Evolutionary conservation across 2,888 invertebrate genomes (phyloP), one percentile per base, ranked within the genome.

Genomic region (Willowsia nigromaculata): DNA sequence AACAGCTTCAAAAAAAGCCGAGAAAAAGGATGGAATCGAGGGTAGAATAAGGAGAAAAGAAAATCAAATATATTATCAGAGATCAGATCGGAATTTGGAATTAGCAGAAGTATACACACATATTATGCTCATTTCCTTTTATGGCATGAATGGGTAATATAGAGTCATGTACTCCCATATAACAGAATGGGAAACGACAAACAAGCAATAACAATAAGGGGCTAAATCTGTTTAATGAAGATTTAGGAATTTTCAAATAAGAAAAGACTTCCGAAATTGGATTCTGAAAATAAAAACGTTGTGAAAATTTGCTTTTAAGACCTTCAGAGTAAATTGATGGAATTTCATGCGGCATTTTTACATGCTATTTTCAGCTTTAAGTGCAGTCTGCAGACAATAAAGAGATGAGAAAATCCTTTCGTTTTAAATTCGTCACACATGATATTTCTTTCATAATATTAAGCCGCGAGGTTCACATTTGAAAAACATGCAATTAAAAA

Each of bases 201-300:
- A 56, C 33, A 59, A 37, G 18, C 25, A 40, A 25, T 40, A 27
- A 56, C 50, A 50, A 11, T 15, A 76, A 3, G 1, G 15, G n/a
- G 0, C 4, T 68, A 68, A 37, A 68, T 33, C 68, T 9, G 37
- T 68, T 68, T 68, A 68, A 68, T 68, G 68, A 68, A 68, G 68
- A 68, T 68, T 68, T 68, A 68, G 68, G 68, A 68, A 68, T 68
- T 68, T 68, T 68, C 22, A 68, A 68, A 68, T 68, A 68, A 68
- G 68, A 68, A 68, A 68, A 33, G 68, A 37, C 27, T 68, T 33
- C 37, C 47, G 18, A 43, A 74, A 47, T 74, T 47, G 27, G 47
- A 74, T 43, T 74, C 22, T 43, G 74, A 50, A 68, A n/a, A 68
- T 68, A n/a, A 68, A 68, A 68, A 68, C 33, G 18, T 37, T 68